Evolutionary conservation across 2,113 vertebrate species (phyloP).

Genomic region (Pseudopodoces humilis): DNA sequence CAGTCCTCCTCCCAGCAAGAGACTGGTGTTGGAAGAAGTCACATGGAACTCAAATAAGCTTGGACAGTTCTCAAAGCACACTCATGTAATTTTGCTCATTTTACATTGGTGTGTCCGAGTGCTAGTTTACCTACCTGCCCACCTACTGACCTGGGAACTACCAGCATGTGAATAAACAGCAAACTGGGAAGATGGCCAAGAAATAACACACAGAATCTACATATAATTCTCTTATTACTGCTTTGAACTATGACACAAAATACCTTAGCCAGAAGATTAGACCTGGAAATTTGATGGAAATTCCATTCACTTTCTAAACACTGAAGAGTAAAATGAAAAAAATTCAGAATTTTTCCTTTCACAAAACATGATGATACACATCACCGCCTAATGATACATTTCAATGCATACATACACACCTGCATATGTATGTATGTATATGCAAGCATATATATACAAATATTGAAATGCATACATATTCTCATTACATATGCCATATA

Average conservation of each 20-base stretch:
- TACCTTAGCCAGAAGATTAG: background rate
- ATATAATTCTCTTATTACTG: background rate
- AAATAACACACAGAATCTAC: background rate
- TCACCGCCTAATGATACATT: background rate
- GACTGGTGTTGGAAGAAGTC: background rate
- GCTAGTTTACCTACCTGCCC: background rate
- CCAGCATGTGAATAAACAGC: background rate
- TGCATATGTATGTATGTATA: background rate
- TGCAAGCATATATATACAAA: background rate
- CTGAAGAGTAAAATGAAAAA: background rate
- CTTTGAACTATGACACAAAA: background rate
- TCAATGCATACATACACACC: background rate
- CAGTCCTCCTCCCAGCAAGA: background rate
- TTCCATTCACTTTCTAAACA: background rate
- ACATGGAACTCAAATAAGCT: background rate
- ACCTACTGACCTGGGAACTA: background rate
- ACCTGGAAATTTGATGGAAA: background rate
- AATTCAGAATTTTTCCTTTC: background rate
- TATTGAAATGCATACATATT: background rate
- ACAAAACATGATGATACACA: background rate
- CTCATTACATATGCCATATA: background rate
- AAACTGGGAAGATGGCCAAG: background rate
- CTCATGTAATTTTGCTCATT: background rate
- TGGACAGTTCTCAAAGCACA: background rate
- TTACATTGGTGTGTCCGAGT: background rate